A percentile compares a stretch with the other conserved stretches of the same genome.
Conservation (phyloP, 2,797 vertebrate genomes). For the Corythornis leucogaster region DNA sequence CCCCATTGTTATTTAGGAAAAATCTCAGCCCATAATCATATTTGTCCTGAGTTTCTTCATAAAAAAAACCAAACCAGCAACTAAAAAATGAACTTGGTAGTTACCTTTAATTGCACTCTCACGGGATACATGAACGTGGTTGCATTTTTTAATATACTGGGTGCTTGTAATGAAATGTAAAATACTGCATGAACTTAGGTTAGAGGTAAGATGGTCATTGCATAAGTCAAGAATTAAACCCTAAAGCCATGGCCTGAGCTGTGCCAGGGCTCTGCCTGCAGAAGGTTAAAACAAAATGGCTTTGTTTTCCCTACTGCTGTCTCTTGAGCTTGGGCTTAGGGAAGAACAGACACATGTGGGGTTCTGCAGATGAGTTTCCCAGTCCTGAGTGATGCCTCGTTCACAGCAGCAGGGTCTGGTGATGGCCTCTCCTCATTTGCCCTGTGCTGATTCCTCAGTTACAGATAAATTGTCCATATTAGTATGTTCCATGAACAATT, state of each 20-base stretch:
- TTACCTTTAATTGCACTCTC: constrained; percentile 7
- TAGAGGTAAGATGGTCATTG: background rate
- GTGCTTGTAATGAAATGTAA: background rate
- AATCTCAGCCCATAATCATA: constrained; percentile 31
- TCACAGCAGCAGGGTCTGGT: no score
- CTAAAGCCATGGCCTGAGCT: background rate
- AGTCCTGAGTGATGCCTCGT: no score
- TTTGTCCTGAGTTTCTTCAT: constrained; percentile 27
- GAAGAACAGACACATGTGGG: fast-evolving
- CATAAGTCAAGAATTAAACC: background rate
- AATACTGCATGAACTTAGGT: background rate
- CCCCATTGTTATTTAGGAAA: constrained; percentile 54
- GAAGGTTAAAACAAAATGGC: background rate
- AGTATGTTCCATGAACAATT: no score
- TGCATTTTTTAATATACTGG: background rate
- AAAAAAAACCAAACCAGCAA: background rate
- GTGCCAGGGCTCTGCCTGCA: background rate
- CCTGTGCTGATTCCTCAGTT: no score
- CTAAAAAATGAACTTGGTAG: background rate
- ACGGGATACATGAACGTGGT: background rate
- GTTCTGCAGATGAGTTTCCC: background rate
- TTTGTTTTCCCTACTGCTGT: background rate
- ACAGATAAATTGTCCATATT: no score
- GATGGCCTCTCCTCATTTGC: background rate
- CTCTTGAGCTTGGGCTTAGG: background rate